A percentile compares a stretch with the other conserved stretches of the same genome.
These are phyloP conservation scores for Eueides isabella DNA, from an alignment of 1,140 invertebrate species.

Conservation along the genomic window DNA sequence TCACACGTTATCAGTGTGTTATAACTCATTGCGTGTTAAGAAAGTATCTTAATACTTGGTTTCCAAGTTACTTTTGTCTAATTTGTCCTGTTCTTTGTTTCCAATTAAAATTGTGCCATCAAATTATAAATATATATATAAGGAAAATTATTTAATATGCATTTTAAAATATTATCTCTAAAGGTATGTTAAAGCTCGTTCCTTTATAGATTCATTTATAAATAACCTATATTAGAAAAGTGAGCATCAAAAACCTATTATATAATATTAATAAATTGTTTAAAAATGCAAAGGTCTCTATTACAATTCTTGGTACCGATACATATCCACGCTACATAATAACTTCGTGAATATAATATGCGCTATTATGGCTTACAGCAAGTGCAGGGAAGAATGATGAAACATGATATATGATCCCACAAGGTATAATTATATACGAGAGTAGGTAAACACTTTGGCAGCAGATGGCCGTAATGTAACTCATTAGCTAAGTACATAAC, in stretches of 20 bases:
- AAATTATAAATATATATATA: too few relatives aligned
- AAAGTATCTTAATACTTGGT: too few relatives aligned
- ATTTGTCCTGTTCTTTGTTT: too few relatives aligned
- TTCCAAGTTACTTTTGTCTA: too few relatives aligned
- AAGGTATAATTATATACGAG: conserved; percentile 17
- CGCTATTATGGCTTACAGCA: background rate
- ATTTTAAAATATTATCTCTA: too few relatives aligned
- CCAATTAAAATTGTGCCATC: too few relatives aligned
- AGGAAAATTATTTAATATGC: too few relatives aligned
- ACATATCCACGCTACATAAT: conserved; percentile 1
- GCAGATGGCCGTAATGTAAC: conserved; percentile 13
- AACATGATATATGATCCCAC: conserved; percentile 9
- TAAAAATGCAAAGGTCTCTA: background rate
- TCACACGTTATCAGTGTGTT: too few relatives aligned
- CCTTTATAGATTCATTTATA: too few relatives aligned
- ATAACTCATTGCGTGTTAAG: too few relatives aligned
- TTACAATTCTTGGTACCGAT: background rate
- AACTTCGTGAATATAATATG: conserved; percentile 4
- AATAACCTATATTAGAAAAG: too few relatives aligned
- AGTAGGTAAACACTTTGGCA: conserved; percentile 11
- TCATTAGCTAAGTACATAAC: conserved; percentile 20
- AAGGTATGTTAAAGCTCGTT: too few relatives aligned
- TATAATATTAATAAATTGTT: background rate
- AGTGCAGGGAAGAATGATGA: conserved; percentile 6
- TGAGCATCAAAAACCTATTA: background rate